Evolutionary conservation across 2,113 vertebrate genomes (phyloP).

Genomic region (Sylvilagus bachmani): DNA sequence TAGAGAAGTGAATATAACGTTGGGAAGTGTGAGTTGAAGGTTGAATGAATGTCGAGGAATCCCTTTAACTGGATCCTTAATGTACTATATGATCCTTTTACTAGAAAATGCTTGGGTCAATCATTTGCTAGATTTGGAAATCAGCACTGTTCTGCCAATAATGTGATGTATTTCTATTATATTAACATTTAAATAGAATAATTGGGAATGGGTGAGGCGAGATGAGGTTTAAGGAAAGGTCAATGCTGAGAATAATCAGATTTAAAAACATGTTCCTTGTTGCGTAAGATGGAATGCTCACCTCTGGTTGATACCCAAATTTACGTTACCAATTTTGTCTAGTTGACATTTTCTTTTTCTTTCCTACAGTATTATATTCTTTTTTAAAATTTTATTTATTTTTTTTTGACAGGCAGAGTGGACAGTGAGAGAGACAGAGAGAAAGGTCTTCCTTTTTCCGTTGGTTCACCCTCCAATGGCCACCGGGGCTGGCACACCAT

Average conservation of each 20-base stretch:
- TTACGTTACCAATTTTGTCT: neutral
- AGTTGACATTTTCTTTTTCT: neutral
- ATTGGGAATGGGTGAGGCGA: neutral
- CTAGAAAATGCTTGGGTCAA: neutral
- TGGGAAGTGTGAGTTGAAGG: neutral
- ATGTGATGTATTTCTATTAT: neutral
- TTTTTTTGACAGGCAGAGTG: too few species aligned
- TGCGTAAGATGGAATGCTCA: neutral
- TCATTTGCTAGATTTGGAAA: constrained; percentile 53
- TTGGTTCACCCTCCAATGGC: too few species aligned
- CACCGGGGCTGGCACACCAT: too few species aligned
- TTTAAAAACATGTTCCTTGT: constrained; percentile 3
- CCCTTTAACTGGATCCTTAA: neutral
- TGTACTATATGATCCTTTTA: neutral
- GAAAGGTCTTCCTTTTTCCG: too few species aligned
- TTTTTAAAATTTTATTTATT: too few species aligned
- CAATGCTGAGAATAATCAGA: neutral
- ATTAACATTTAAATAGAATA: constrained; percentile 36
- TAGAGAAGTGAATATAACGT: neutral
- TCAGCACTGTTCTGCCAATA: neutral
- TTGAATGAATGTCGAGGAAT: neutral
- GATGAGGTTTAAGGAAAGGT: constrained; percentile 31
- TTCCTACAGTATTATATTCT: neutral
- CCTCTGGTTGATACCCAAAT: neutral
- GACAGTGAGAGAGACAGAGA: too few species aligned